Conservation (phyloP, 92 coral and sea anemone genomes). For the Zoanthus sociatus region DNA sequence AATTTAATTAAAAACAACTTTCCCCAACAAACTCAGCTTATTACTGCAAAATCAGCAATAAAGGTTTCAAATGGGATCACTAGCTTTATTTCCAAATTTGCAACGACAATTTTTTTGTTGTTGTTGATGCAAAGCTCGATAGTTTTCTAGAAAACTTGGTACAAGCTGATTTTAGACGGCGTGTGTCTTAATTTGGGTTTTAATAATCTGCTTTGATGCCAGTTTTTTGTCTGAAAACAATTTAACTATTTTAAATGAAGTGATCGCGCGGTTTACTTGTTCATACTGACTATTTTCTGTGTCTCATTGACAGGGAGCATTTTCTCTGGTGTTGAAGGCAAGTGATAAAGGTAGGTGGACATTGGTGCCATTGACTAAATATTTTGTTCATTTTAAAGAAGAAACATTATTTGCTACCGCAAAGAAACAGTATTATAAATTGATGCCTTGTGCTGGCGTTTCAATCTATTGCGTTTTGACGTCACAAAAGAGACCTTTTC, state of each 20-base stretch:
- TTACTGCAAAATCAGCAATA: too few relatives aligned
- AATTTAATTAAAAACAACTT: too few relatives aligned
- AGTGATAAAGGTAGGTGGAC: constrained; percentile 26
- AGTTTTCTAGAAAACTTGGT: background rate
- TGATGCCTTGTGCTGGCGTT: too few relatives aligned
- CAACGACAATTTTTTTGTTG: too few relatives aligned
- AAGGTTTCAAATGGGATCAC: too few relatives aligned
- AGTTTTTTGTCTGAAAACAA: background rate
- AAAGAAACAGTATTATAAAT: background rate
- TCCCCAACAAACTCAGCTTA: too few relatives aligned
- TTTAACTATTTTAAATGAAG: background rate
- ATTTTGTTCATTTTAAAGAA: background rate
- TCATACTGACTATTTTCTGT: background rate
- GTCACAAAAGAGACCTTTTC: too few relatives aligned
- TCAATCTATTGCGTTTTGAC: too few relatives aligned
- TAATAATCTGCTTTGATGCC: background rate
- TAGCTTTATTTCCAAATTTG: too few relatives aligned
- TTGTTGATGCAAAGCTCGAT: background rate
- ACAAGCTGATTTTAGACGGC: too few relatives aligned
- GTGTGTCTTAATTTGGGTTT: background rate
- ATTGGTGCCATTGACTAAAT: background rate
- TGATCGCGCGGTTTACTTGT: background rate
- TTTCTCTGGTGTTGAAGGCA: constrained; percentile 40
- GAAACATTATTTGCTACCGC: background rate
- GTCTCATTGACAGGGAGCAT: constrained; percentile 4